Conservation (phyloP, 2,113 vertebrate species). For the Mungos mungo region DNA sequence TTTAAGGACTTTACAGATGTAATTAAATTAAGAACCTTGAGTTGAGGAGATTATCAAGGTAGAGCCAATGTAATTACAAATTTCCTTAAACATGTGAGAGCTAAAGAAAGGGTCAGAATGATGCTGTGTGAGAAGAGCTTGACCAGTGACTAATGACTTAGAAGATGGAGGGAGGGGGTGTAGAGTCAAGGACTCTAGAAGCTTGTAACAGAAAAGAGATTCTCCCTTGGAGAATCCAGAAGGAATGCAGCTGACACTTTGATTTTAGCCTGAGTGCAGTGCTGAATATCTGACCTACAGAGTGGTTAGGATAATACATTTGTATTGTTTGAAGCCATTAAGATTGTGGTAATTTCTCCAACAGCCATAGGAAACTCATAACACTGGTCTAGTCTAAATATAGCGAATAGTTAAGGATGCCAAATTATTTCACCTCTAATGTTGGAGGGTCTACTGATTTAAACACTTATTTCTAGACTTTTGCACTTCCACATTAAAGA, state of each 20-base stretch:
- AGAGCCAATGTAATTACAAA: neutral
- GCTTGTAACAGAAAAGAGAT: neutral
- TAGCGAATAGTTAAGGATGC: neutral
- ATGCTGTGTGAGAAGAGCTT: neutral
- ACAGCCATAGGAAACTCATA: neutral
- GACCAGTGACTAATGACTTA: neutral
- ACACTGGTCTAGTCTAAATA: neutral
- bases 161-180: neutral
- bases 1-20: neutral
- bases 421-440: neutral
- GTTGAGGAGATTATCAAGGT: neutral
- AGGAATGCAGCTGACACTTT: neutral
- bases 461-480: constrained; percentile 9
- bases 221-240: neutral
- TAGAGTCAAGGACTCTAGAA: neutral
- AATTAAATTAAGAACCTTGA: neutral
- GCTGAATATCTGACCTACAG: neutral
- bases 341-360: neutral
- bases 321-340: neutral
- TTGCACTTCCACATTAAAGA: neutral
- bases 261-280: neutral
- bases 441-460: neutral
- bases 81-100: neutral
- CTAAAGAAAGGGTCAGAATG: neutral
- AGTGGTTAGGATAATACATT: neutral